phyloP scores from a whole-genome alignment of 2,113 vertebrate species.

The Erythrocercus mccallii region DNA sequence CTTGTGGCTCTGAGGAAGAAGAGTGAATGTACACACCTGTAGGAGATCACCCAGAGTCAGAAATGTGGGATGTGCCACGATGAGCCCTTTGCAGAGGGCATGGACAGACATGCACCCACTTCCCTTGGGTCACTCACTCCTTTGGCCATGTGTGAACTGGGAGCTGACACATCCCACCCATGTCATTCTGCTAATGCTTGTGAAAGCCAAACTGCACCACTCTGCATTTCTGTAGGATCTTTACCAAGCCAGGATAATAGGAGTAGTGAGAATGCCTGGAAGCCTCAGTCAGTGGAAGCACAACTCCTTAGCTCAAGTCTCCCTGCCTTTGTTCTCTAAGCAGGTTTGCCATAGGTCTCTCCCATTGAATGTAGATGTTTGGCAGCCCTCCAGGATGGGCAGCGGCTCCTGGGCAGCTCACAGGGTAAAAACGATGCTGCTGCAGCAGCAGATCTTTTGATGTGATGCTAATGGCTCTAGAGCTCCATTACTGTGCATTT shows the following conservation, averaged over 20 bases:
- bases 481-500: not conserved
- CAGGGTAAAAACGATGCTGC: not conserved
- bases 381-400: fast-evolving
- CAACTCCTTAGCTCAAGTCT: not conserved
- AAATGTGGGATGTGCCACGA: not conserved
- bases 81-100: not conserved
- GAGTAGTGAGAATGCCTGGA: not conserved
- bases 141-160: not conserved
- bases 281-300: not conserved
- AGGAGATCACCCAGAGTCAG: not conserved
- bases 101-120: fast-evolving
- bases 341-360: not conserved
- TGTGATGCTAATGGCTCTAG: not conserved
- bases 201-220: not conserved
- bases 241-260: not conserved
- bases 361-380: not conserved
- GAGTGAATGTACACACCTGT: not conserved
- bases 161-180: not conserved
- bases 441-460: not conserved
- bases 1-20: not conserved
- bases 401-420: not conserved
- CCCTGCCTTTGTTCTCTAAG: not conserved
- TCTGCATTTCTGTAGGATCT: not conserved
- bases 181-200: not conserved
- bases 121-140: not conserved